phyloP scores from a whole-genome alignment of 2,888 invertebrate species.

The Tipula confusa region DNA sequence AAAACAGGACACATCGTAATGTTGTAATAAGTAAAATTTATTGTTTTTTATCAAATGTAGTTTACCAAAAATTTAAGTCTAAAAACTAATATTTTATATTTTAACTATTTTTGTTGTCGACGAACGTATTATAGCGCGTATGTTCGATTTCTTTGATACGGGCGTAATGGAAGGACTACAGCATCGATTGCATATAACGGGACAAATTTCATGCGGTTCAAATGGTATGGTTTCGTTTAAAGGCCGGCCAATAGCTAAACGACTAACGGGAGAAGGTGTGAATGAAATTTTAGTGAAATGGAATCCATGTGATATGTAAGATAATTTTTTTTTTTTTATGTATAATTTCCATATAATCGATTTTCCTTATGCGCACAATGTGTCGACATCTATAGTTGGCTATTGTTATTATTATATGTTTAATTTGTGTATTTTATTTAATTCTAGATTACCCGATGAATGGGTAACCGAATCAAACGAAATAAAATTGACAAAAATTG shows the following conservation, averaged over 20 bases:
- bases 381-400: not conserved
- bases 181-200: constrained; percentile 68
- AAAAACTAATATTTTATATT: not conserved
- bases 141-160: constrained; percentile 90
- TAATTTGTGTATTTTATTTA: too few species aligned
- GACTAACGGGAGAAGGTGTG: constrained; percentile 61
- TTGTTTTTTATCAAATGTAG: not conserved
- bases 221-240: constrained; percentile 67
- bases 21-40: constrained; percentile 15
- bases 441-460: constrained; percentile 71
- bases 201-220: constrained; percentile 59
- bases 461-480: constrained; percentile 76
- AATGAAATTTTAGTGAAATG: constrained; percentile 74
- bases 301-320: constrained; percentile 84
- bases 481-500: constrained; percentile 32
- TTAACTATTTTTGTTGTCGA: not conserved
- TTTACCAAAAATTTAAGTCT: not conserved
- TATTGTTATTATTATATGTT: too few species aligned
- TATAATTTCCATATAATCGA: not conserved
- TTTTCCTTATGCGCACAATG: not conserved
- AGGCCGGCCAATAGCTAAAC: constrained; percentile 63
- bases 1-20: not conserved
- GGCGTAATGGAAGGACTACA: constrained; percentile 90
- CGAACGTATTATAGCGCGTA: constrained; percentile 77
- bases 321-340: constrained; percentile 40